Percentiles rank a stretch among this genome's conserved stretches.
Evolutionary conservation across 2,797 vertebrate genomes (phyloP).

Genomic region (Cyclopterus lumpus): DNA sequence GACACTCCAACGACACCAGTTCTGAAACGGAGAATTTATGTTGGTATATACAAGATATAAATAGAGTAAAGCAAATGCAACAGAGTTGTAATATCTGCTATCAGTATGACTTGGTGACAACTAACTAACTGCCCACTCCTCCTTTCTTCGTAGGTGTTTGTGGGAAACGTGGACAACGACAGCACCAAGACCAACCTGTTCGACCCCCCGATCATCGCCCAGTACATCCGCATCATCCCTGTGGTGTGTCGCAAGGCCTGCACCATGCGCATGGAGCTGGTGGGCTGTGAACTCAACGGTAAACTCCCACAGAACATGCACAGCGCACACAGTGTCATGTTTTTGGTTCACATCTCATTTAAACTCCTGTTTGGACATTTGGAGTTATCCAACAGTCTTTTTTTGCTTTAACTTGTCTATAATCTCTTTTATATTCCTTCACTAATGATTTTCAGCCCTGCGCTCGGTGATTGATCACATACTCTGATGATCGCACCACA

Average conservation of each 20-base stretch:
- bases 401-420: background rate
- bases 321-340: too few species aligned
- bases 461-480: conserved; percentile 17
- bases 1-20: too few species aligned
- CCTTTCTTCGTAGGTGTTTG: conserved; percentile 84
- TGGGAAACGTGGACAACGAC: conserved; percentile 89
- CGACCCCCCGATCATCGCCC: conserved; percentile 86
- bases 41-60: too few species aligned
- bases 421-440: conserved; percentile 12
- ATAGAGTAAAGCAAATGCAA: too few species aligned
- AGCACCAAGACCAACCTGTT: conserved; percentile 89
- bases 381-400: background rate
- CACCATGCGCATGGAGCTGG: conserved; percentile 94
- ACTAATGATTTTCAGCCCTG: conserved; percentile 37
- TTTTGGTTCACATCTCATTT: background rate
- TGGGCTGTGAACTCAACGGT: conserved; percentile 97
- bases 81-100: too few species aligned
- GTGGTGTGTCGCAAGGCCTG: conserved; percentile 88
- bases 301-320: conserved; percentile 61
- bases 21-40: too few species aligned
- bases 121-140: too few species aligned
- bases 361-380: conserved; percentile 4
- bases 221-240: conserved; percentile 90
- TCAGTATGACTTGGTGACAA: too few species aligned
- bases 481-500: conserved; percentile 1